phyloP scores from a whole-genome alignment of 2,888 invertebrate genomes.

The Netelia virgata region DNA sequence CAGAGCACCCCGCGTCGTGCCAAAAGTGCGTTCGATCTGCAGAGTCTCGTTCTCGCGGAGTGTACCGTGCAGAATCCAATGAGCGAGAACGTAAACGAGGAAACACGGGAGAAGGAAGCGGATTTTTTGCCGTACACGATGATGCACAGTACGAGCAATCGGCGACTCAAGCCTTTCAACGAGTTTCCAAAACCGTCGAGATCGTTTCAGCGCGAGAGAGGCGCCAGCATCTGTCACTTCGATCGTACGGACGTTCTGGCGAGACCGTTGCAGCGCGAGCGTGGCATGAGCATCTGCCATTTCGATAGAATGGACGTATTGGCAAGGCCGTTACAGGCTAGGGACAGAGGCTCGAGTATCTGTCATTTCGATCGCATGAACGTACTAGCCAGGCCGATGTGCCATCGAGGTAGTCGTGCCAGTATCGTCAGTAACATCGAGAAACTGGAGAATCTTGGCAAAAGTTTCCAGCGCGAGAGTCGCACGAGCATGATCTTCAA shows the following conservation, averaged over 20 bases:
- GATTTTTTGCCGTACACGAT: constrained; percentile 54
- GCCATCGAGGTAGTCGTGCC: constrained; percentile 72
- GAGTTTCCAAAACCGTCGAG: constrained; percentile 69
- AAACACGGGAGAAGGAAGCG: constrained; percentile 38
- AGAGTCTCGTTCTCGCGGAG: constrained; percentile 89
- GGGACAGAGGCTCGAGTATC: constrained; percentile 77
- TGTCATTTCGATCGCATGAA: constrained; percentile 77
- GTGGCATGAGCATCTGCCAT: constrained; percentile 78
- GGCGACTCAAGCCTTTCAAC: constrained; percentile 65
- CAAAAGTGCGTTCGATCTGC: constrained; percentile 94
- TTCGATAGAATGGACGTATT: constrained; percentile 76
- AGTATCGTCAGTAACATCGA: constrained; percentile 76
- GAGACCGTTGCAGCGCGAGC: constrained; percentile 76
- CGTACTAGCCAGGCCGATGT: constrained; percentile 69
- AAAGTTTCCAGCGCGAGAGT: constrained; percentile 68
- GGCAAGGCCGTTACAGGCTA: constrained; percentile 69
- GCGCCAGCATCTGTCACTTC: constrained; percentile 78
- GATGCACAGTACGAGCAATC: constrained; percentile 41
- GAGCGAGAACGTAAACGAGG: constrained; percentile 67
- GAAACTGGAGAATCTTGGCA: constrained; percentile 70
- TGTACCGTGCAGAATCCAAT: constrained; percentile 69
- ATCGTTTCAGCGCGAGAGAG: constrained; percentile 75
- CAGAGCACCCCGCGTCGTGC: constrained; percentile 90
- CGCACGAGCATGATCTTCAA: constrained; percentile 68
- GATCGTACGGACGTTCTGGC: constrained; percentile 77